A percentile compares a stretch with the other conserved stretches of the same genome.
phyloP scores from a whole-genome alignment of 2,113 vertebrate genomes.

The Pterocles burchelli region DNA sequence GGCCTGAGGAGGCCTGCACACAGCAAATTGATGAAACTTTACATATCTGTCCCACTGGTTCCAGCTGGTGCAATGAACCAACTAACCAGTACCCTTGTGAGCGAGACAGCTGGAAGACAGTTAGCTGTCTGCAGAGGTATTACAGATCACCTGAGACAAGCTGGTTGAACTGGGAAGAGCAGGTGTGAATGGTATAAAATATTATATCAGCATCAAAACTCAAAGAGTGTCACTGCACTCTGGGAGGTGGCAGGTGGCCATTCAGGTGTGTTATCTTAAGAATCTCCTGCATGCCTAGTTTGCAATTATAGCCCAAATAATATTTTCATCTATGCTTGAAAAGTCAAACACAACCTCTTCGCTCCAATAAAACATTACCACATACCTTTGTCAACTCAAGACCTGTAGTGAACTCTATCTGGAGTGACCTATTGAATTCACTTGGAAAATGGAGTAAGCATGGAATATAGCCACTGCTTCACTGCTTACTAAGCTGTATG shows the following conservation, averaged over 20 bases:
- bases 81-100: background rate
- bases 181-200: background rate
- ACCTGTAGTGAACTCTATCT: background rate
- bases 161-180: background rate
- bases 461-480: background rate
- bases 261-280: background rate
- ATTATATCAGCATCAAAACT: background rate
- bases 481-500: background rate
- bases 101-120: background rate
- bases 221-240: background rate
- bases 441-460: background rate
- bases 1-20: background rate
- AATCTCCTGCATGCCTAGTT: background rate
- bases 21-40: background rate
- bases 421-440: background rate
- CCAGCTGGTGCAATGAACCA: background rate
- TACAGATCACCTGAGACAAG: background rate
- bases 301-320: background rate
- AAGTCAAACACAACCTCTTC: background rate
- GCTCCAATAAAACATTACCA: background rate
- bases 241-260: background rate
- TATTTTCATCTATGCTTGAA: background rate
- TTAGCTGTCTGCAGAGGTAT: conserved; percentile 1
- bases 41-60: background rate
- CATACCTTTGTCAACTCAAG: background rate